Evolutionary conservation across 2,888 invertebrate genomes (phyloP).

Genomic region (Amphipoea oculea): DNA sequence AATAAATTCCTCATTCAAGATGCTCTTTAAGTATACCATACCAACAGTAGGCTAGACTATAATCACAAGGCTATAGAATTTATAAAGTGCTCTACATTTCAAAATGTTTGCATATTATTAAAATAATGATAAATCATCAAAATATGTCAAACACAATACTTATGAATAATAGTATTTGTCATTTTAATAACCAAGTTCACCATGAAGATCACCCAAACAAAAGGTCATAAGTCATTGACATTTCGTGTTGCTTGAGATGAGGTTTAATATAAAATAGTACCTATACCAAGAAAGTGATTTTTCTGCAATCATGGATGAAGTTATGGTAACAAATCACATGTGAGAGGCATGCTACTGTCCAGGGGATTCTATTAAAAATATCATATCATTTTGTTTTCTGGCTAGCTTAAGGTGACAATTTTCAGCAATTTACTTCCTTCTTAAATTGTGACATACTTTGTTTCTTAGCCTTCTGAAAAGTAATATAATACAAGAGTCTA

Average conservation of each 20-base stretch:
- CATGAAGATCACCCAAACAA: conserved; percentile 34
- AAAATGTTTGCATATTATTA: background rate
- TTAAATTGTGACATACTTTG: background rate
- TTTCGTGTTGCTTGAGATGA: conserved; percentile 11
- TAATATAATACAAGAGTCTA: background rate
- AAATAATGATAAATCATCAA: background rate
- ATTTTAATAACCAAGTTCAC: conserved; percentile 24
- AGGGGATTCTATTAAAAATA: background rate
- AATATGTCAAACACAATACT: conserved; percentile 16
- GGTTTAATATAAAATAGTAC: conserved; percentile 24
- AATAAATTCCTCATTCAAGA: conserved; percentile 10
- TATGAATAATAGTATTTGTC: background rate
- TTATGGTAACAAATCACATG: conserved; percentile 12
- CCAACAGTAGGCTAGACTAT: background rate
- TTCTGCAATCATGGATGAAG: background rate
- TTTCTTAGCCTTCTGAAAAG: background rate
- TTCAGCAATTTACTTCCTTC: background rate
- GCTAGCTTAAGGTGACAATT: background rate
- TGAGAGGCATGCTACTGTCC: background rate
- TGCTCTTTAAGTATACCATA: background rate
- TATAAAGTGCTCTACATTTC: conserved; percentile 2
- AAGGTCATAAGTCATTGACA: conserved; percentile 46
- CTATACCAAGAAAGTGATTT: background rate
- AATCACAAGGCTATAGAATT: background rate
- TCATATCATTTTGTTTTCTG: background rate